These are phyloP conservation scores for Clarias fuscus DNA, from an alignment of 2,797 vertebrate genomes.

Conservation along the genomic window DNA sequence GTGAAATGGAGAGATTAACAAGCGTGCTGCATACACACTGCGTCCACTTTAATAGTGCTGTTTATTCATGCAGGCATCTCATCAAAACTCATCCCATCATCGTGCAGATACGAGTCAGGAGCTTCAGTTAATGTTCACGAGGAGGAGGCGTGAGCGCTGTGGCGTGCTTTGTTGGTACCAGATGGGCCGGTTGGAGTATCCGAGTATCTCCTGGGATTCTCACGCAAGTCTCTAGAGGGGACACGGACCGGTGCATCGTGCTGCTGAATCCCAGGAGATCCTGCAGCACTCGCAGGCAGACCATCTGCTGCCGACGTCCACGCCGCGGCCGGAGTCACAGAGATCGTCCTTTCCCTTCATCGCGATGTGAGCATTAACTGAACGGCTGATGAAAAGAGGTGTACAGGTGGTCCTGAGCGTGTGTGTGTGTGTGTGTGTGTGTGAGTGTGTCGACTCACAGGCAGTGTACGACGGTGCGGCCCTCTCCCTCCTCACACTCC, in stretches of 20 bases:
- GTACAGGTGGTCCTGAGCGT: too few species aligned
- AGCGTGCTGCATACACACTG: not conserved
- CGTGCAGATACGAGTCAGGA: not conserved
- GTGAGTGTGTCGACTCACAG: conserved; percentile 79
- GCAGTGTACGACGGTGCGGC: conserved; percentile 94
- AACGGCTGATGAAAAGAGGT: not conserved
- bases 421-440: not conserved
- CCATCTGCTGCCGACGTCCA: too few species aligned
- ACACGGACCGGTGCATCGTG: too few species aligned
- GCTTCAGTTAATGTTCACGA: not conserved
- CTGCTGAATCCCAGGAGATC: not conserved
- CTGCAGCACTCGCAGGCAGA: too few species aligned
- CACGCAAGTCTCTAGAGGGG: too few species aligned
- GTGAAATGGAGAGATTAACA: not conserved
- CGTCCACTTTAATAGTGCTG: not conserved
- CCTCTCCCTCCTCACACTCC: conserved; percentile 96
- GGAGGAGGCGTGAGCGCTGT: not conserved
- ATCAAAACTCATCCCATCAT: not conserved
- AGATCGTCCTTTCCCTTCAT: too few species aligned
- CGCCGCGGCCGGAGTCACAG: too few species aligned
- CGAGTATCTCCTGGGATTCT: not conserved
- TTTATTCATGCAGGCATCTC: too few species aligned
- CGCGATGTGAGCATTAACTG: not conserved
- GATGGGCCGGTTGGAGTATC: too few species aligned
- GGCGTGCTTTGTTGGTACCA: not conserved